Conservation (phyloP, 1,140 invertebrate genomes). For the Calephelis virginiensis region DNA sequence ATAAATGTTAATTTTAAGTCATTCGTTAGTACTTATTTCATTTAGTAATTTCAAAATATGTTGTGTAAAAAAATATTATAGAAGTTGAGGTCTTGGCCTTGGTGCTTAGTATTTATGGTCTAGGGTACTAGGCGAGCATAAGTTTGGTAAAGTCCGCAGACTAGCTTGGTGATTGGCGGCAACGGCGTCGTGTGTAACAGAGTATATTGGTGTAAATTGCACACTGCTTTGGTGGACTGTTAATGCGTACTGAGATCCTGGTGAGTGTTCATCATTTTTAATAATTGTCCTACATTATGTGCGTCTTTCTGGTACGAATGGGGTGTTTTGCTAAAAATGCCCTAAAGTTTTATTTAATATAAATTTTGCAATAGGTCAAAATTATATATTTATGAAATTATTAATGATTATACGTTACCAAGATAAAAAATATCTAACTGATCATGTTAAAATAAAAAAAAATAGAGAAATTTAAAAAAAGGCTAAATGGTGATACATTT, state of each 20-base stretch:
- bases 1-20: too few relatives aligned
- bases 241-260: conserved; percentile 64
- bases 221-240: conserved; percentile 75
- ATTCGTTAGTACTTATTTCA: too few relatives aligned
- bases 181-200: conserved; percentile 64
- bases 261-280: conserved; percentile 73
- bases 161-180: conserved; percentile 68
- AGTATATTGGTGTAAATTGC: conserved; percentile 65
- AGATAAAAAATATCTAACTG: too few relatives aligned
- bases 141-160: conserved; percentile 68
- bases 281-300: conserved; percentile 39
- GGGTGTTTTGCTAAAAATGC: conserved; percentile 4
- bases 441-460: too few relatives aligned
- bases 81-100: conserved; percentile 53
- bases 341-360: neutral
- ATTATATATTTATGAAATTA: too few relatives aligned
- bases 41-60: too few relatives aligned
- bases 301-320: conserved; percentile 22
- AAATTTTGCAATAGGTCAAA: too few relatives aligned
- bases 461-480: too few relatives aligned
- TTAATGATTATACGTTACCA: too few relatives aligned
- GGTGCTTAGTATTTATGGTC: conserved; percentile 45
- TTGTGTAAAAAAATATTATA: neutral
- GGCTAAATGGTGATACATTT: too few relatives aligned
- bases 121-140: conserved; percentile 68